Evolutionary conservation across 2,888 invertebrate genomes (phyloP).

Genomic region (Troilus luridus): DNA sequence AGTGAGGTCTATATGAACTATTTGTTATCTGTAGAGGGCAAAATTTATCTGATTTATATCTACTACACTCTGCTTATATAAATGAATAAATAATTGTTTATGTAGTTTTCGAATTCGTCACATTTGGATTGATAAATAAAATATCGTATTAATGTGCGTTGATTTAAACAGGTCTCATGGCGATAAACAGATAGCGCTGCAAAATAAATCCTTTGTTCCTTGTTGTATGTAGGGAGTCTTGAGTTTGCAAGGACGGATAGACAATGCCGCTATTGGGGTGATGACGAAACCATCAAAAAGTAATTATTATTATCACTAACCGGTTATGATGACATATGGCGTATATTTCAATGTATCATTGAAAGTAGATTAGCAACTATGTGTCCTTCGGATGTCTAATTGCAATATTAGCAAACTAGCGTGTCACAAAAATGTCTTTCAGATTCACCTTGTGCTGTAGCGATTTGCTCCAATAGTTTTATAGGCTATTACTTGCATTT

Average conservation of each 20-base stretch:
- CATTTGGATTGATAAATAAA: too few species aligned
- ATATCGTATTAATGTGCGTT: background rate
- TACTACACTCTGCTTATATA: too few species aligned
- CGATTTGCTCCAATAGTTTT: background rate
- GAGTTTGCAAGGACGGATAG: background rate
- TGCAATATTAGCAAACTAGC: background rate
- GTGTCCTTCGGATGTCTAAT: background rate
- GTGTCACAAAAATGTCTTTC: background rate
- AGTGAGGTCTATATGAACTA: too few species aligned
- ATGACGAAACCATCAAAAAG: background rate
- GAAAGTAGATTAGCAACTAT: background rate
- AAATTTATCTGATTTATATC: too few species aligned
- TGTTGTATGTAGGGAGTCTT: background rate
- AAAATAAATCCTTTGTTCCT: background rate
- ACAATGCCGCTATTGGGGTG: background rate
- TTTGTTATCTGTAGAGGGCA: too few species aligned
- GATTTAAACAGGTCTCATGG: background rate
- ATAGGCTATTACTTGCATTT: too few species aligned
- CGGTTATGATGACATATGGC: background rate
- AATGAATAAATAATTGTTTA: too few species aligned
- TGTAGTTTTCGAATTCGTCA: too few species aligned
- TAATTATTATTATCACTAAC: background rate
- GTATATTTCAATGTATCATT: background rate
- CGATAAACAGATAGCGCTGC: background rate
- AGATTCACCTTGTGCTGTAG: background rate